Conservation (phyloP, 2,888 invertebrate species). For the Cactoblastis cactorum region DNA sequence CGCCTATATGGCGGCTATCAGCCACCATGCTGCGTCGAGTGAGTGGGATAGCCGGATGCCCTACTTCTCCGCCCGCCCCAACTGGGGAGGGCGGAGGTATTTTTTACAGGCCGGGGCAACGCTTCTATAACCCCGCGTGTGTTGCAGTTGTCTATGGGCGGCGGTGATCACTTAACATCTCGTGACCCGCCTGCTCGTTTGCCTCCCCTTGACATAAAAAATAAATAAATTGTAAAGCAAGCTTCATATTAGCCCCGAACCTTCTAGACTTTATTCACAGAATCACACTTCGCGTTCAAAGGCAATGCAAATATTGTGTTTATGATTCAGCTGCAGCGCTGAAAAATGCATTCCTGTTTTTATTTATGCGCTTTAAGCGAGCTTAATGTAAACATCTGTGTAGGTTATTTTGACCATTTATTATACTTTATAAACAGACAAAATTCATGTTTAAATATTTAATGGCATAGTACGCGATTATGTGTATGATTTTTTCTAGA, state of each 20-base stretch:
- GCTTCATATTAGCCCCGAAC: conserved; percentile 9
- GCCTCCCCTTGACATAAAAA: too few relatives aligned
- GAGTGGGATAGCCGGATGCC: too few relatives aligned
- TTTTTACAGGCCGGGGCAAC: too few relatives aligned
- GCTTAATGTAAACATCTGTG: conserved; percentile 2
- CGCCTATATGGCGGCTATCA: too few relatives aligned
- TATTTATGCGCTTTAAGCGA: conserved; percentile 1
- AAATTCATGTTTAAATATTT: too few relatives aligned
- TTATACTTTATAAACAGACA: neutral
- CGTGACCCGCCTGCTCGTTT: too few relatives aligned
- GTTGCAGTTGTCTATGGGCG: too few relatives aligned
- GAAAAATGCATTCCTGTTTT: conserved; percentile 5
- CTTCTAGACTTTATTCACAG: conserved; percentile 15
- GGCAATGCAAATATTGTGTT: conserved; percentile 24
- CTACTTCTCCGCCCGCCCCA: too few relatives aligned
- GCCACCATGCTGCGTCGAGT: too few relatives aligned
- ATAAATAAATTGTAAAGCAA: neutral
- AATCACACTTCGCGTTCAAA: conserved; percentile 23
- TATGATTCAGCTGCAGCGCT: conserved; percentile 3
- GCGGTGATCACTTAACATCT: too few relatives aligned
- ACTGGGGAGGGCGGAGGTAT: too few relatives aligned
- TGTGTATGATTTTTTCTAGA: neutral
- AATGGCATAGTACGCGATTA: neutral
- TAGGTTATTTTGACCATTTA: neutral
- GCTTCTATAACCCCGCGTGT: too few relatives aligned